phyloP scores from a whole-genome alignment of 2,888 invertebrate species.

The Trimorus sp. region DNA sequence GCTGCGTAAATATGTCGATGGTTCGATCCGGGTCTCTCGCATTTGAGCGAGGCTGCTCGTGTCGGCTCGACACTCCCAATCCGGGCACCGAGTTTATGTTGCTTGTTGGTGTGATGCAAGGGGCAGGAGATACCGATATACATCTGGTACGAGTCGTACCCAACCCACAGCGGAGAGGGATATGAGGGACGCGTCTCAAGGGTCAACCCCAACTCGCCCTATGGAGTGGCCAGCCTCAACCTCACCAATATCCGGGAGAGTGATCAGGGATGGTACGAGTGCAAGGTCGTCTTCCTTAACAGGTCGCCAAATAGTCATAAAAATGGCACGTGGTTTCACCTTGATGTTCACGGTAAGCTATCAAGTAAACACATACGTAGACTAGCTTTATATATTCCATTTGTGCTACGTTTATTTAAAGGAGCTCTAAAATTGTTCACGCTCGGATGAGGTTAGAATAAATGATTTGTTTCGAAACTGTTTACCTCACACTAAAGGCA shows the following conservation, averaged over 20 bases:
- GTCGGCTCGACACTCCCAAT: conserved; percentile 32
- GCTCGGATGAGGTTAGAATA: no score
- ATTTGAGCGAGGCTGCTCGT: conserved; percentile 27
- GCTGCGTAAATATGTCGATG: conserved; percentile 29
- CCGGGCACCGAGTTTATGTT: conserved; percentile 76
- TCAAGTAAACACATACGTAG: no score
- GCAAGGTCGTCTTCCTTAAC: conserved; percentile 97
- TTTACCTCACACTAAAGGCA: no score
- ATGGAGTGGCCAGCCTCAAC: conserved; percentile 96
- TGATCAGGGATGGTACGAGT: conserved; percentile 99
- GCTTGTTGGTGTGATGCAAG: conserved; percentile 83
- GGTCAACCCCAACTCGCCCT: conserved; percentile 93
- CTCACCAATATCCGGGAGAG: conserved; percentile 95
- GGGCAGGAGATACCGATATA: conserved; percentile 98
- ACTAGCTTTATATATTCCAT: no score
- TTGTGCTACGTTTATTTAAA: no score
- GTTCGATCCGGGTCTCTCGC: background rate
- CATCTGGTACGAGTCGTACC: conserved; percentile 99
- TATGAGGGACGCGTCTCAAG: conserved; percentile 96
- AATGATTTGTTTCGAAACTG: no score
- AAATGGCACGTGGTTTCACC: conserved; percentile 98
- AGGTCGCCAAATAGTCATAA: conserved; percentile 95
- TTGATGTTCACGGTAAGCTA: conserved; percentile 92
- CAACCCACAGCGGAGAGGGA: conserved; percentile 96
- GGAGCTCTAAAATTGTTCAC: no score